Conservation (phyloP, 2,888 invertebrate species). For the Conistra vaccinii region DNA sequence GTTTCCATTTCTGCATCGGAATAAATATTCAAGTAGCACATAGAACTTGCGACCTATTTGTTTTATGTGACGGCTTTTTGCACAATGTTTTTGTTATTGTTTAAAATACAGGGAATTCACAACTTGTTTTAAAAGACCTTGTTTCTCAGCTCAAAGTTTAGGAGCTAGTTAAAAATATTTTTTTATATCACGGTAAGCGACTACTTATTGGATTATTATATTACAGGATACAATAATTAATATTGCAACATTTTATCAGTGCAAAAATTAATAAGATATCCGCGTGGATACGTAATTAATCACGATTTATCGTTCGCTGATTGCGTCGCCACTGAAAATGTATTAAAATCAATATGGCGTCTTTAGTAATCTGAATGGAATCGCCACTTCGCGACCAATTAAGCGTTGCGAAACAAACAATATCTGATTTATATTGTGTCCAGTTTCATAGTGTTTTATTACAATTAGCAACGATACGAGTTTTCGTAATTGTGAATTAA, state of each 20-base stretch:
- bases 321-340: constrained; percentile 68
- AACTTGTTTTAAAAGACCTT: neutral
- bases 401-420: constrained; percentile 75
- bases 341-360: constrained; percentile 69
- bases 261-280: constrained; percentile 58
- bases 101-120: neutral
- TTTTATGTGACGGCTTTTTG: neutral
- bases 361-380: constrained; percentile 73
- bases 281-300: constrained; percentile 49
- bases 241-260: constrained; percentile 40
- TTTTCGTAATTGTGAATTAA: constrained; percentile 72
- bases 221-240: constrained; percentile 48
- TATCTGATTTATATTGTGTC: constrained; percentile 77
- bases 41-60: constrained; percentile 6
- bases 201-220: constrained; percentile 25
- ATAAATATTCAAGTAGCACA: constrained; percentile 18
- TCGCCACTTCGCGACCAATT: constrained; percentile 72
- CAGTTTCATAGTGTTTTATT: constrained; percentile 74
- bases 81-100: neutral
- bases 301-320: constrained; percentile 60
- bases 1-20: constrained; percentile 17
- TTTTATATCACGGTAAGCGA: constrained; percentile 15
- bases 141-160: neutral
- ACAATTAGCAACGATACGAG: constrained; percentile 67
- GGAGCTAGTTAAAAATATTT: neutral